phyloP scores from a whole-genome alignment of 1,140 invertebrate genomes.

The Conopomorpha cramerella region DNA sequence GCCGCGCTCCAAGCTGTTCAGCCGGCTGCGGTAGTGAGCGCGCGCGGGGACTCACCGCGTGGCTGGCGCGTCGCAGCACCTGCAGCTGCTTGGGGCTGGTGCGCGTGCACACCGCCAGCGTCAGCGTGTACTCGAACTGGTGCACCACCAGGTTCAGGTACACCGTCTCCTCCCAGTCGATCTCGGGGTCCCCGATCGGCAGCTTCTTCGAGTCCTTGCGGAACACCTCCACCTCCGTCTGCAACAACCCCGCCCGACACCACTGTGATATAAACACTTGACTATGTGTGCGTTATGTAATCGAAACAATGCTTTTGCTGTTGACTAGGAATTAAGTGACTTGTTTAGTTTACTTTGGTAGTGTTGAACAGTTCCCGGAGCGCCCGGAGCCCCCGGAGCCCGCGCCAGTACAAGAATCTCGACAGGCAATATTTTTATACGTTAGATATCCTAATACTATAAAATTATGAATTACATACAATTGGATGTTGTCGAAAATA shows the following conservation, averaged over 20 bases:
- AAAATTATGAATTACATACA: no score
- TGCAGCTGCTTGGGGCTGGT: conserved; percentile 97
- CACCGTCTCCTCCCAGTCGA: conserved; percentile 99
- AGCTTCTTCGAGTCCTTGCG: conserved; percentile 95
- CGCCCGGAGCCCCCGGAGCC: no score
- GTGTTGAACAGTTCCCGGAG: no score
- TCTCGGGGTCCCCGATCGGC: conserved; percentile 91
- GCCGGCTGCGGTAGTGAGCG: conserved; percentile 53
- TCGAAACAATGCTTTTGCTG: no score
- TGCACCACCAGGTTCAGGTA: conserved; percentile 98
- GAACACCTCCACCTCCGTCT: conserved; percentile 94
- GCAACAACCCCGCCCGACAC: conserved; percentile 14
- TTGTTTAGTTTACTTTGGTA: no score
- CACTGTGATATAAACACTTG: no score
- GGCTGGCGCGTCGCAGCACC: conserved; percentile 89
- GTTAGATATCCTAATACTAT: no score
- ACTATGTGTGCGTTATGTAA: no score
- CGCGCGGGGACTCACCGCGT: conserved; percentile 64
- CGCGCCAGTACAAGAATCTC: no score
- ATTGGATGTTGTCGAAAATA: no score
- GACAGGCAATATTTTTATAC: no score
- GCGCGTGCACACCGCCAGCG: conserved; percentile 95
- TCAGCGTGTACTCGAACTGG: conserved; percentile 97
- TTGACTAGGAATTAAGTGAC: no score
- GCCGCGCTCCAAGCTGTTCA: conserved; percentile 66